Conservation (phyloP, 1,140 invertebrate species). For the Bombus fervidus region DNA sequence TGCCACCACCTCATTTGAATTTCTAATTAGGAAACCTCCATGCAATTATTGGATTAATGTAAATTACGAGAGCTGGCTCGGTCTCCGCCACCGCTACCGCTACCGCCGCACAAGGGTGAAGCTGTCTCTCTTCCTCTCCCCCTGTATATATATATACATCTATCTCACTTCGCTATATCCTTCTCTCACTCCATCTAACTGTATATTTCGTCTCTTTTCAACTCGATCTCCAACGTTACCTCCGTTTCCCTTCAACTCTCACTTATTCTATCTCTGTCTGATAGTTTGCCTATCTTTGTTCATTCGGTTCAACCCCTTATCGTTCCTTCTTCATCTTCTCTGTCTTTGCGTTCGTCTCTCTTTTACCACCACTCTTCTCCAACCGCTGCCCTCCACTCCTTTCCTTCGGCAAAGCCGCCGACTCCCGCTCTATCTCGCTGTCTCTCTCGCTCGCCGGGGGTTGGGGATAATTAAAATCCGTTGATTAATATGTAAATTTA, state of each 20-base stretch:
- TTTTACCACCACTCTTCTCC: slow-evolving; percentile 35
- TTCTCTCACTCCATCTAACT: slow-evolving; percentile 21
- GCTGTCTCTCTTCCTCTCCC: slow-evolving; percentile 66
- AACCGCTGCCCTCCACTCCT: background rate
- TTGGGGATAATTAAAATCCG: slow-evolving; percentile 96
- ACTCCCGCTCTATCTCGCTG: background rate
- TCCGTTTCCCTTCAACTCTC: background rate
- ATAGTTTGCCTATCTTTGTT: slow-evolving; percentile 18
- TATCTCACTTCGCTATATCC: slow-evolving; percentile 34
- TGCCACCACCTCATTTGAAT: slow-evolving; percentile 93
- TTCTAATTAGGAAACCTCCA: slow-evolving; percentile 95
- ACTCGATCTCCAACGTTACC: slow-evolving; percentile 42
- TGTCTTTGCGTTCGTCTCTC: slow-evolving; percentile 29
- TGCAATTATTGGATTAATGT: slow-evolving; percentile 97
- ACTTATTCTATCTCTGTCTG: slow-evolving; percentile 36
- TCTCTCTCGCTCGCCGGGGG: slow-evolving; percentile 64
- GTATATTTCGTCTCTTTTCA: slow-evolving; percentile 45
- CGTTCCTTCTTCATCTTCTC: slow-evolving; percentile 52
- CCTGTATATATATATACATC: slow-evolving; percentile 27
- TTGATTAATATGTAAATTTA: slow-evolving; percentile 99
- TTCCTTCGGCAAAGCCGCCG: slow-evolving; percentile 13
- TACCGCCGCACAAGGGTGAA: slow-evolving; percentile 80
- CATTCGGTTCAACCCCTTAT: slow-evolving; percentile 57
- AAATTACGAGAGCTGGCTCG: slow-evolving; percentile 92
- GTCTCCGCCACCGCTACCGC: slow-evolving; percentile 81